Conservation (phyloP, 37 sponge, comb jelly and placozoan species). For the Chondrosia reniformis region DNA sequence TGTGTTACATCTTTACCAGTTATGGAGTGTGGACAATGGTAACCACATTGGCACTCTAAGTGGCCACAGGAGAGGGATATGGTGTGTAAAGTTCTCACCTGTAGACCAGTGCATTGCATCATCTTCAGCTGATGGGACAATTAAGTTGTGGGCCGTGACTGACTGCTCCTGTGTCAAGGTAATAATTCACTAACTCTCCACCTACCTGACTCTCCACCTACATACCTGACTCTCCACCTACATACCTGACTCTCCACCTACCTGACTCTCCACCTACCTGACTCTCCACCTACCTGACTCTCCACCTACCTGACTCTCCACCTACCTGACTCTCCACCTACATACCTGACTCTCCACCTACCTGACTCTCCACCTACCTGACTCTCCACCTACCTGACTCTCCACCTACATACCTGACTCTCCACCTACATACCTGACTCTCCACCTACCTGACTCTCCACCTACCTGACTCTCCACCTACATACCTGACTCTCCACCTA, state of each 20-base stretch:
- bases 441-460: too few relatives aligned
- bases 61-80: constrained; percentile 93
- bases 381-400: not conserved
- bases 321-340: not conserved
- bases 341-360: not conserved
- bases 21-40: constrained; percentile 76
- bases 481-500: not conserved
- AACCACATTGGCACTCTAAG: constrained; percentile 45
- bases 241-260: not conserved
- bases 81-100: constrained; percentile 95
- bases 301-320: not conserved
- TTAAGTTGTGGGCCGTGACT: constrained; percentile 86
- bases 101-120: constrained; percentile 92
- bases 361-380: not conserved
- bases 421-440: not conserved
- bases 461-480: not conserved
- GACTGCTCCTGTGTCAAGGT: constrained; percentile 78
- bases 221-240: not conserved
- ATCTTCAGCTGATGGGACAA: constrained; percentile 74
- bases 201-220: not conserved
- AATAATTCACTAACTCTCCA: not conserved
- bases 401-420: not conserved
- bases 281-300: not conserved
- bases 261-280: not conserved
- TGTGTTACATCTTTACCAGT: constrained; percentile 2